These are phyloP conservation scores for Epinotia bilunana DNA, from an alignment of 2,888 invertebrate genomes.

Conservation along the genomic window DNA sequence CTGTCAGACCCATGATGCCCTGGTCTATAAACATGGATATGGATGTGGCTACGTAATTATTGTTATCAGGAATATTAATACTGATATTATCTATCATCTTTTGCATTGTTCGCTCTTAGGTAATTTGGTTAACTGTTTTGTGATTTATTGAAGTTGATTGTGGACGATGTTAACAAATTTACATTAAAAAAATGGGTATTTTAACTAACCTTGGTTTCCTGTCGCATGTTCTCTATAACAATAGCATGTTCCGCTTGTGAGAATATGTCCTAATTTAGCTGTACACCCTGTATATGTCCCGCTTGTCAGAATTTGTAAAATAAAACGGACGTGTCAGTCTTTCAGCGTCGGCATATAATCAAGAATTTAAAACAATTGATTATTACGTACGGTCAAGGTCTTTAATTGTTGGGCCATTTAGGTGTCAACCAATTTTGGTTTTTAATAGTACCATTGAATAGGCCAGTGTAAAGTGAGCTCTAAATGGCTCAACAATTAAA, in stretches of 20 bases:
- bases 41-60: conserved; percentile 39
- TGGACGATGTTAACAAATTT: conserved; percentile 6
- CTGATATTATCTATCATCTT: conserved; percentile 38
- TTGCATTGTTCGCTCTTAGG: conserved; percentile 41
- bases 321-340: neutral
- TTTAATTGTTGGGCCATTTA: no score
- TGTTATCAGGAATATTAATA: conserved; percentile 41
- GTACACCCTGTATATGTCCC: neutral
- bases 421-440: no score
- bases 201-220: conserved; percentile 2
- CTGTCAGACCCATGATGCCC: conserved; percentile 7
- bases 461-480: no score
- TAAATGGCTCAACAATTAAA: no score
- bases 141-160: conserved; percentile 43
- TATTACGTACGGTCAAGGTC: no score
- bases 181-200: conserved; percentile 7
- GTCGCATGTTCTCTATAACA: neutral
- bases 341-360: neutral
- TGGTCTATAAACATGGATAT: conserved; percentile 25
- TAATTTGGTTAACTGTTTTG: conserved; percentile 40
- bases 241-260: neutral
- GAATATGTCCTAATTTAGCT: no score
- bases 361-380: no score
- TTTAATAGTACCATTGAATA: no score
- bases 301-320: neutral